Evolutionary conservation across 2,888 invertebrate species (phyloP).

Genomic region (Callimorpha dominula): DNA sequence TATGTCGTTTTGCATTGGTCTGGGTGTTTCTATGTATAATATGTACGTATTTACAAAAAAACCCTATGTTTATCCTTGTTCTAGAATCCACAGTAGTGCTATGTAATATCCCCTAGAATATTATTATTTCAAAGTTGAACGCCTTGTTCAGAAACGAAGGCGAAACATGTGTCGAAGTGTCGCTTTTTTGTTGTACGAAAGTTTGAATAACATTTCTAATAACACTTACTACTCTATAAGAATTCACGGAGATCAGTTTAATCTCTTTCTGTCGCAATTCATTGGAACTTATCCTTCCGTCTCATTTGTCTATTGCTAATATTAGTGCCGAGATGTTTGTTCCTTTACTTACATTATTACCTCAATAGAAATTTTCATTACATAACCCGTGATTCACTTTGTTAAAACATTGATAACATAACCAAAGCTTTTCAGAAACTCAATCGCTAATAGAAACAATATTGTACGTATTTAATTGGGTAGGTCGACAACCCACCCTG

Average conservation of each 20-base stretch:
- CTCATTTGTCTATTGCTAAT: not conserved
- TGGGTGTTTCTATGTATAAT: too few relatives aligned
- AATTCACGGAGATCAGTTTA: not conserved
- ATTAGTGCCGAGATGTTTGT: not conserved
- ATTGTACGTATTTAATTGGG: not conserved
- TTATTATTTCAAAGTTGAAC: too few relatives aligned
- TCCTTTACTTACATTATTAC: too few relatives aligned
- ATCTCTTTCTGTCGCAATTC: not conserved
- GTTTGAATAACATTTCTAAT: not conserved
- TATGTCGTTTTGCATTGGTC: too few relatives aligned
- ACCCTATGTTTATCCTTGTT: too few relatives aligned
- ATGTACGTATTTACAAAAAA: too few relatives aligned
- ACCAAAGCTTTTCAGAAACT: not conserved
- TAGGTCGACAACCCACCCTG: not conserved
- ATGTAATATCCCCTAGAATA: too few relatives aligned
- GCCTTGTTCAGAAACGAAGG: too few relatives aligned
- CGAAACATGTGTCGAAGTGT: too few relatives aligned
- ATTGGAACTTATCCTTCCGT: not conserved
- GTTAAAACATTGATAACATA: not conserved
- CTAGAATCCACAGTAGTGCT: too few relatives aligned
- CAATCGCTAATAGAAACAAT: not conserved
- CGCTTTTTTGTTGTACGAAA: too few relatives aligned
- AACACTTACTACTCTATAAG: too few relatives aligned
- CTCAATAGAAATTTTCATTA: not conserved
- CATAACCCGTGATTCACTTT: not conserved